Percentiles rank a stretch among this genome's conserved stretches.
phyloP scores from a whole-genome alignment of 1,140 invertebrate species.

The Heliconius hewitsoni region DNA sequence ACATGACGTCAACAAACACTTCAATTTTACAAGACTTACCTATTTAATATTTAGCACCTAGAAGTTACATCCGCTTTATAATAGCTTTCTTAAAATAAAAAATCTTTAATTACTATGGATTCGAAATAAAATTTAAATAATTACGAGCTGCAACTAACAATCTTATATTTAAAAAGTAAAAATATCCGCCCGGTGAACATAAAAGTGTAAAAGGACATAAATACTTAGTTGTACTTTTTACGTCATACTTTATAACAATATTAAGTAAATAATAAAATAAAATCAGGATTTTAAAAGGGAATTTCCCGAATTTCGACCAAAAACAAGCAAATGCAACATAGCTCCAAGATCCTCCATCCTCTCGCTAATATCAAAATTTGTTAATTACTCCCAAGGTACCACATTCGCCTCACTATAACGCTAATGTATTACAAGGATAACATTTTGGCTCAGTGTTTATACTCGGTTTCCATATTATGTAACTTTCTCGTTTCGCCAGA shows the following conservation, averaged over 20 bases:
- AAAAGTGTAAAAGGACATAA: no score
- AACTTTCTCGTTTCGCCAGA: conserved; percentile 32
- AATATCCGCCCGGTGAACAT: no score
- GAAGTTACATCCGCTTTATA: not conserved
- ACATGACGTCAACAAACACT: conserved; percentile 17
- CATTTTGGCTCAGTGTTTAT: conserved; percentile 23
- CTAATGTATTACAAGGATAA: conserved; percentile 28
- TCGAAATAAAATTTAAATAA: no score
- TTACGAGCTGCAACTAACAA: no score
- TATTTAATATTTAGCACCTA: not conserved
- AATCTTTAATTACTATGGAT: not conserved
- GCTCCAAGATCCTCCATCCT: not conserved
- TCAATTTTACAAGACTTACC: not conserved
- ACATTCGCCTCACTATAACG: conserved; percentile 8
- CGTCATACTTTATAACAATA: not conserved
- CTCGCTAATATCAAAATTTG: not conserved
- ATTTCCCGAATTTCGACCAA: not conserved
- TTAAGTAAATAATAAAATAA: no score
- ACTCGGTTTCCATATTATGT: conserved; percentile 22
- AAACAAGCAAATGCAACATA: not conserved
- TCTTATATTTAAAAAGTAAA: no score
- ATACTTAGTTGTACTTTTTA: not conserved
- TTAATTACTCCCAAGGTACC: conserved; percentile 11
- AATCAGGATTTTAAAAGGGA: not conserved
- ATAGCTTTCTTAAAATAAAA: not conserved